Evolutionary conservation across 2,797 vertebrate genomes (phyloP), one percentile per base, ranked within the genome.

Genomic region (Eospalax fontanierii): DNA sequence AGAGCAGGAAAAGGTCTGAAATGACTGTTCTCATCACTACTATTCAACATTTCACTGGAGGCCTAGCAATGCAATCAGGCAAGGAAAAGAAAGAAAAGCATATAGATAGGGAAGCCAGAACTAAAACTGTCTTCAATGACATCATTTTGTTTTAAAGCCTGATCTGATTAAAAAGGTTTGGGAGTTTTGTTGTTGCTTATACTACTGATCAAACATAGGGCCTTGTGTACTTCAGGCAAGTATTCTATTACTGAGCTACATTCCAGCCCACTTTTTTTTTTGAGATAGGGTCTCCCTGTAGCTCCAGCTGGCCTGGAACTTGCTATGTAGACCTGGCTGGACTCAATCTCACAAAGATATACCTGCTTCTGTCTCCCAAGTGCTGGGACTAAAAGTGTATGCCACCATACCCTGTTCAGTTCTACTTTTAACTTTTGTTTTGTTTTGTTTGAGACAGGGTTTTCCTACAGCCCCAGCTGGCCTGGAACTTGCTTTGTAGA

Each of bases 1-100:
- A 54, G 61, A 6, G 10, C 63, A 54, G 63, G 26, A 35, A 38
- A 75, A 78, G 28, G 30, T 24, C 38, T 50, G 33, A 28, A 65
- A 74, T 46, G 12, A 26, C 33, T 66, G 1, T 63, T 59, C 28
- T 43, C 28, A 21, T 65, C 18, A 16, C 57, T 35, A 24, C n/a
- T 26, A 50, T 26, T 65, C 33, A 88, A 30, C 22, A 50, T 54
- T 30, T 28, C 63, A 90, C 66, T 91, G 14, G n/a, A 68, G 6
- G 76, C 43, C 89, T 68, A 87, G 7, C 71, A 74, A 30, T 46
- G 26, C 38, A 43, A 66, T 46, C 38, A 66, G 61, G n/a, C 18
- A 85, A 65, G 80, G 75, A 66, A 92, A 89, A 75, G 15, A 82
- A 68, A 28, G 26, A 86, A 61, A 66, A 46, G 21, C 43, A 83